Conservation (phyloP, 2,797 vertebrate genomes). For the Neopelma chrysocephalum region DNA sequence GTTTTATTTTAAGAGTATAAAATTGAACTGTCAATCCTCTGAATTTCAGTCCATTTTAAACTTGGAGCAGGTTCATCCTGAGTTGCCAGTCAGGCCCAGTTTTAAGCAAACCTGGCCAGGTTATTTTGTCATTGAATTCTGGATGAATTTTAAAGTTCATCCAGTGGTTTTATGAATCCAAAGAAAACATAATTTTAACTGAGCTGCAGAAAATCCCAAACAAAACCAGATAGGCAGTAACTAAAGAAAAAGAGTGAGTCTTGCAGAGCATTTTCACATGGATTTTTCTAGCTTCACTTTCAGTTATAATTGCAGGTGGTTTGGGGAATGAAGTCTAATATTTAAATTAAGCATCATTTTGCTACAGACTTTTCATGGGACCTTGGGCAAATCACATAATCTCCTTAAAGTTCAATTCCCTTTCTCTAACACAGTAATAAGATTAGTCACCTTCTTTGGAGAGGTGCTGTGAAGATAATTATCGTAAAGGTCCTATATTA, state of each 20-base stretch:
- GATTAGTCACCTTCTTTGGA: conserved; percentile 54
- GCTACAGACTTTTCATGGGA: conserved; percentile 27
- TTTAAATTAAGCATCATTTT: conserved; percentile 46
- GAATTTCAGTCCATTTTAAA: neutral
- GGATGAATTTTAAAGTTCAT: neutral
- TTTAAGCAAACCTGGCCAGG: neutral
- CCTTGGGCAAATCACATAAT: conserved; percentile 44
- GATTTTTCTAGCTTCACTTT: neutral
- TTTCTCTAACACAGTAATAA: conserved; percentile 41
- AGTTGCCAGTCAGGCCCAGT: neutral
- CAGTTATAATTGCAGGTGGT: neutral
- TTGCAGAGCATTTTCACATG: neutral
- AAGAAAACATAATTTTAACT: neutral
- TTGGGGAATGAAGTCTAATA: neutral
- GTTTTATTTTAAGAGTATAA: neutral
- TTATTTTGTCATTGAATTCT: neutral
- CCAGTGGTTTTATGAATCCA: neutral
- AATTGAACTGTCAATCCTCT: neutral
- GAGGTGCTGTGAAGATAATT: conserved; percentile 40
- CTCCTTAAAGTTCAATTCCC: conserved; percentile 56
- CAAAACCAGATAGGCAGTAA: neutral
- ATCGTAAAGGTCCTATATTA: neutral
- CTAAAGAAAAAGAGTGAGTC: neutral
- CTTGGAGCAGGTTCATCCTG: neutral
- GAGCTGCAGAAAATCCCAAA: neutral